Conservation (phyloP, 2,888 invertebrate species). For the Oscheius sp. region DNA sequence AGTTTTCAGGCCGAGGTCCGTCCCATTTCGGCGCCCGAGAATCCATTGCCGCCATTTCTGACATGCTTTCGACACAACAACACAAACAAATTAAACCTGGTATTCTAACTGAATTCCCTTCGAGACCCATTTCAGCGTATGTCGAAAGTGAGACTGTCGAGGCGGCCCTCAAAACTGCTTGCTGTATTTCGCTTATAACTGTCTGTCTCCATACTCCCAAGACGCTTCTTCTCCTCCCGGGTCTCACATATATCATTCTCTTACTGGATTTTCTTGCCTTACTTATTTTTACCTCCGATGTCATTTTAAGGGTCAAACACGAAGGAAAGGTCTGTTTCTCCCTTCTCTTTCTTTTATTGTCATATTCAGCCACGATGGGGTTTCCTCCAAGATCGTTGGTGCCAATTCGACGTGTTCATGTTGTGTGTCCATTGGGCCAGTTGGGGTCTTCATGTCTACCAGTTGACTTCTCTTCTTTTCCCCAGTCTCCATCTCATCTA, state of each 20-base stretch:
- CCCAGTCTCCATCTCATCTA: conserved; percentile 54
- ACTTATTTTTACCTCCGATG: conserved; percentile 93
- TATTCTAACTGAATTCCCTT: conserved; percentile 16
- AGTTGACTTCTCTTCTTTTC: conserved; percentile 51
- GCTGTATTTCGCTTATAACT: conserved; percentile 74
- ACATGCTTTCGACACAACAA: conserved; percentile 57
- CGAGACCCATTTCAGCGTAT: conserved; percentile 46
- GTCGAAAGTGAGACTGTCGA: conserved; percentile 56
- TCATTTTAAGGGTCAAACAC: conserved; percentile 98
- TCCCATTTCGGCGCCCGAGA: conserved; percentile 55
- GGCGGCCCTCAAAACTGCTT: conserved; percentile 59
- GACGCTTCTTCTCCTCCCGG: conserved; percentile 89
- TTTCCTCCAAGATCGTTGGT: conserved; percentile 85
- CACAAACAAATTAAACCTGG: conserved; percentile 52
- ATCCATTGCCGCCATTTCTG: conserved; percentile 60
- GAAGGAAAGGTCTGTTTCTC: conserved; percentile 83
- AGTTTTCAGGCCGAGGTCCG: conserved; percentile 19
- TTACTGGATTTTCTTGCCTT: conserved; percentile 89
- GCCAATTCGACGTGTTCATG: conserved; percentile 98
- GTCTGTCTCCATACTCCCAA: conserved; percentile 95
- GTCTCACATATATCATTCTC: conserved; percentile 84
- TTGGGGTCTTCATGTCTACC: conserved; percentile 84
- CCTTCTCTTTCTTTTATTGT: neutral
- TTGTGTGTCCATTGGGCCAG: conserved; percentile 96
- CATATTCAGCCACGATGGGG: conserved; percentile 25